Evolutionary conservation across 2,888 invertebrate species (phyloP), one percentile per base, ranked within the genome.

Genomic region (Polydrusus cervinus): DNA sequence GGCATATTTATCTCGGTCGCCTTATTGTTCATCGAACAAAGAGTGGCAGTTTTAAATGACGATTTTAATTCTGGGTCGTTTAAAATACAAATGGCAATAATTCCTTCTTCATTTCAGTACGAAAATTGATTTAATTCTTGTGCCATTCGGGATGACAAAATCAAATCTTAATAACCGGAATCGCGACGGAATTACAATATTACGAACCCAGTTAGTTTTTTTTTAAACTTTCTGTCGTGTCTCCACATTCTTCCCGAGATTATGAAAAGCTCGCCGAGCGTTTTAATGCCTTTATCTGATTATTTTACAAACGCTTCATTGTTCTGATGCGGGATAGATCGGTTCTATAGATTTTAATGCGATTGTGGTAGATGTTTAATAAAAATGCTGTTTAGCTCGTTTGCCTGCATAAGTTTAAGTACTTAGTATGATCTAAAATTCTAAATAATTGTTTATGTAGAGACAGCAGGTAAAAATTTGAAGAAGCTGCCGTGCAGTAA

Each of bases 41-140:
- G 9, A 47, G 16, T 8, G 11, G 18, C 18, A 38, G 14, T 60
- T 38, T 16, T 5, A 60, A 60, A 18, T 16, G 18, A 38, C 38
- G 14, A 38, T 38, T 38, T 38, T 60, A 60, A 38, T 16, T 38
- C 16, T n/a, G 5, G 14, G 10, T 25, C 57, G 5, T 60, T 38
- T 16, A 34, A 60, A 60, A 18, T 38, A 38, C 57, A 60, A 60
- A 60, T 60, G 0, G 57, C n/a, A n/a, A 9, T 34, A 60, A 38
- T 60, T 60, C 57, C 38, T 10, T 13, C 7, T 13, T 38, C 57
- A 18, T 40, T 55, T 38, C 18, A 34, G 38, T 60, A 38, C 9
- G 11, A 38, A 60, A 60, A 60, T 14, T 14, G 57, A 60, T 60
- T 60, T 60, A 60, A 60, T 60, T 38, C 57, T 60, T 38, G 0